phyloP scores from a whole-genome alignment of 2,888 invertebrate species.

The Acleris cristana region DNA sequence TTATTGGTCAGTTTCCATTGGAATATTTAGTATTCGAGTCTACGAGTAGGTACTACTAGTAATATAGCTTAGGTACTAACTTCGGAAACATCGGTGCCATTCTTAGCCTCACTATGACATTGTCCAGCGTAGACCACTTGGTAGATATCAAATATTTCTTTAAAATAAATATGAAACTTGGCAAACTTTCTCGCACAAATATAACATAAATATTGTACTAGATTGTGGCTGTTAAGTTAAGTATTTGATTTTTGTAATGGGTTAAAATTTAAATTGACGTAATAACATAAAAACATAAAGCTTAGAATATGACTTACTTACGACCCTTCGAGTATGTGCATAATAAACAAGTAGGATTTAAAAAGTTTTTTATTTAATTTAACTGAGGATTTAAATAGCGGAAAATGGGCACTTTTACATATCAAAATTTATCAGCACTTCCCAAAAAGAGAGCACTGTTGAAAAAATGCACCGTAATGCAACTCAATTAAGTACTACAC shows the following conservation, averaged over 20 bases:
- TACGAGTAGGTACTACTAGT: constrained; percentile 51
- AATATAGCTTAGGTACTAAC: constrained; percentile 61
- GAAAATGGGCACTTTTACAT: too few relatives aligned
- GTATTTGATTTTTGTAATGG: constrained; percentile 2
- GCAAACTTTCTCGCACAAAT: constrained; percentile 36
- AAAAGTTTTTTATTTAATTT: too few relatives aligned
- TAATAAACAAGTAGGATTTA: too few relatives aligned
- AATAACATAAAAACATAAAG: too few relatives aligned
- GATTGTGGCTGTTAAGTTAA: constrained; percentile 6
- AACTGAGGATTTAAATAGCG: too few relatives aligned
- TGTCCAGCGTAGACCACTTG: constrained; percentile 45
- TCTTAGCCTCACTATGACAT: constrained; percentile 61
- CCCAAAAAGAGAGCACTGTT: too few relatives aligned
- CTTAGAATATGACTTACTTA: too few relatives aligned
- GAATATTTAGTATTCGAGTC: constrained; percentile 58
- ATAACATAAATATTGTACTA: constrained; percentile 23
- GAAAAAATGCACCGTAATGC: too few relatives aligned
- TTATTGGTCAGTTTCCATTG: constrained; percentile 35
- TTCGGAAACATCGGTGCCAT: constrained; percentile 66
- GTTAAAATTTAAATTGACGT: neutral
- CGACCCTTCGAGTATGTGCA: too few relatives aligned
- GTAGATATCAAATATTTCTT: constrained; percentile 46
- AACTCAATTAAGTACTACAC: too few relatives aligned
- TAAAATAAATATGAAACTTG: constrained; percentile 45
- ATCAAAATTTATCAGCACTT: too few relatives aligned